Evolutionary conservation across 2,888 invertebrate genomes (phyloP).

Genomic region (Temnothorax rugatulus): DNA sequence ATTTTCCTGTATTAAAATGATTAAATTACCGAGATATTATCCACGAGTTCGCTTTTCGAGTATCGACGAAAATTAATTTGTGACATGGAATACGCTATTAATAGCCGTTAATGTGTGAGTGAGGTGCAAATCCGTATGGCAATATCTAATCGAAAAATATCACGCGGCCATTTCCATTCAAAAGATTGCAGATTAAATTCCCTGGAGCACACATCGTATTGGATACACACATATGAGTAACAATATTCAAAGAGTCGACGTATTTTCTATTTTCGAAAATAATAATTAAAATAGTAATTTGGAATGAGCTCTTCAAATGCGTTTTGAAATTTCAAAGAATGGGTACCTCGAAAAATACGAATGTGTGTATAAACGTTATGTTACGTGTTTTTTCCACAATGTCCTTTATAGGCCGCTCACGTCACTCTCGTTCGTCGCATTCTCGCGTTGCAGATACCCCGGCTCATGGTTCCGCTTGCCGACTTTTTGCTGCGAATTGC

Average conservation of each 20-base stretch:
- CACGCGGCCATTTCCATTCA: constrained; percentile 1
- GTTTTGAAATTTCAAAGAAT: not conserved
- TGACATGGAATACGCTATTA: constrained; percentile 38
- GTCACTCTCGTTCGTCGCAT: constrained; percentile 37
- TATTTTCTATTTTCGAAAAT: not conserved
- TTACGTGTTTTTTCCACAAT: not conserved
- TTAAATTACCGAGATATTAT: constrained; percentile 38
- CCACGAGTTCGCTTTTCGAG: not conserved
- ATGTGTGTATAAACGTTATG: too few relatives aligned
- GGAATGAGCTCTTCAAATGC: not conserved
- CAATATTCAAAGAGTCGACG: not conserved
- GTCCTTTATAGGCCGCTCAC: constrained; percentile 26
- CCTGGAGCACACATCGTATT: not conserved
- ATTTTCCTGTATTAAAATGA: constrained; percentile 39
- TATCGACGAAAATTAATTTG: constrained; percentile 44
- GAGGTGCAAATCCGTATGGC: constrained; percentile 23
- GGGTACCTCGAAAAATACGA: not conserved
- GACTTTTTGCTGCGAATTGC: constrained; percentile 34
- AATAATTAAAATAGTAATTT: not conserved
- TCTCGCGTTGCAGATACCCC: constrained; percentile 32
- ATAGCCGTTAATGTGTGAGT: constrained; percentile 17
- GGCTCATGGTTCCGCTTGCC: constrained; percentile 21
- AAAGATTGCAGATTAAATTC: constrained; percentile 27
- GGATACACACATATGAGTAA: not conserved
- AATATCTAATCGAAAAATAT: constrained; percentile 22